Evolutionary conservation across 2,113 vertebrate species (phyloP).

Genomic region (Solea solea): DNA sequence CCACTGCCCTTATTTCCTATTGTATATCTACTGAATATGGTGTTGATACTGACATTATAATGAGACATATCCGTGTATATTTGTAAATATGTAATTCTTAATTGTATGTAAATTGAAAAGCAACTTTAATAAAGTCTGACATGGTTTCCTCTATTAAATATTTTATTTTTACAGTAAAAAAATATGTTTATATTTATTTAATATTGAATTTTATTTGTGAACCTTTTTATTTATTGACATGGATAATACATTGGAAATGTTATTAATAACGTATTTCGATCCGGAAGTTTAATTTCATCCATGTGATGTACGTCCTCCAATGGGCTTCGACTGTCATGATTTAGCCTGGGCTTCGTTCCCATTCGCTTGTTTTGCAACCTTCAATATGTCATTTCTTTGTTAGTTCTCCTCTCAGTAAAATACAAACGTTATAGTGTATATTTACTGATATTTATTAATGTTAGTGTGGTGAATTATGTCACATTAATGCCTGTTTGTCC

Average conservation of each 20-base stretch:
- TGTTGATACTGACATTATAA: constrained; percentile 71
- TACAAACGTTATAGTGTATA: too few species aligned
- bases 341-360: constrained; percentile 33
- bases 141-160: constrained; percentile 57
- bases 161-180: neutral
- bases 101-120: constrained; percentile 79
- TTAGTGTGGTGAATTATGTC: fast-evolving
- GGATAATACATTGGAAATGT: neutral
- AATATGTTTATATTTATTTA: neutral
- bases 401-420: too few species aligned
- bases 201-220: too few species aligned
- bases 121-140: constrained; percentile 82
- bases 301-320: constrained; percentile 51
- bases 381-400: neutral
- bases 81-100: constrained; percentile 85
- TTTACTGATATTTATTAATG: too few species aligned
- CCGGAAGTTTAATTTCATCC: constrained; percentile 21
- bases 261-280: constrained; percentile 23
- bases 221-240: neutral
- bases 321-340: constrained; percentile 20
- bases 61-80: constrained; percentile 74
- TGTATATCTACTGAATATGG: constrained; percentile 70
- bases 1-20: constrained; percentile 78
- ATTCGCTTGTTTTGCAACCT: constrained; percentile 15
- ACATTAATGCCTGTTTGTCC: too few species aligned